Conservation (phyloP, 2,797 vertebrate genomes). For the Sebastiscus tertius region DNA sequence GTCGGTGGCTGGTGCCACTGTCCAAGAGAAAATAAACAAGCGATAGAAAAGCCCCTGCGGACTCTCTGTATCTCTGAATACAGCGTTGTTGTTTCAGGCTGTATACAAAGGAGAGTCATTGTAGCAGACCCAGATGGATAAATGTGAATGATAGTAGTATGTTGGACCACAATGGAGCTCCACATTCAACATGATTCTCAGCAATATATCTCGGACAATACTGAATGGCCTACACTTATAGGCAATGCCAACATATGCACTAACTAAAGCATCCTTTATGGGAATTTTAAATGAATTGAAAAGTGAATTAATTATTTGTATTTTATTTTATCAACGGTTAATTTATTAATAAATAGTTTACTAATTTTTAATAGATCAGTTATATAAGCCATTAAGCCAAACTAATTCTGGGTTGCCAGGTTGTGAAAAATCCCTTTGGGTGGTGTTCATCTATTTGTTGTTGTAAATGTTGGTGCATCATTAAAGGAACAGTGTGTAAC, state of each 20-base stretch:
- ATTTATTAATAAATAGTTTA: neutral
- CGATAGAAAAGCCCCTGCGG: constrained; percentile 37
- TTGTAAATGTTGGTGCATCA: neutral
- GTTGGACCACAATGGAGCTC: constrained; percentile 7
- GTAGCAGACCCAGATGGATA: constrained; percentile 26
- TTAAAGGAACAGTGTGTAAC: neutral
- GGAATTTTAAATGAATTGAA: neutral
- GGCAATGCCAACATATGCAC: fast-evolving
- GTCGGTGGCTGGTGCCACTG: constrained; percentile 28
- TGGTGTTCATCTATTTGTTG: neutral
- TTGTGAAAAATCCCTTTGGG: neutral
- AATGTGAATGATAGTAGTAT: constrained; percentile 35
- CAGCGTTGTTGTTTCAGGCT: constrained; percentile 44
- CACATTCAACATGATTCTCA: constrained; percentile 10
- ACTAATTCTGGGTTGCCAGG: neutral
- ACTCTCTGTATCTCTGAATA: constrained; percentile 33
- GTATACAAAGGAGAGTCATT: constrained; percentile 51
- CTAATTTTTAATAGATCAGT: neutral
- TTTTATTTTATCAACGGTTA: neutral
- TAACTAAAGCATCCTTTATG: neutral
- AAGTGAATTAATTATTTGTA: neutral
- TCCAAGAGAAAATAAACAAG: constrained; percentile 45
- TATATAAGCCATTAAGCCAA: neutral
- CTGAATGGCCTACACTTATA: neutral
- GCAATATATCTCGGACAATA: constrained; percentile 5